Conservation (phyloP, 2,888 invertebrate species). For the Heteromurus nitidus region DNA sequence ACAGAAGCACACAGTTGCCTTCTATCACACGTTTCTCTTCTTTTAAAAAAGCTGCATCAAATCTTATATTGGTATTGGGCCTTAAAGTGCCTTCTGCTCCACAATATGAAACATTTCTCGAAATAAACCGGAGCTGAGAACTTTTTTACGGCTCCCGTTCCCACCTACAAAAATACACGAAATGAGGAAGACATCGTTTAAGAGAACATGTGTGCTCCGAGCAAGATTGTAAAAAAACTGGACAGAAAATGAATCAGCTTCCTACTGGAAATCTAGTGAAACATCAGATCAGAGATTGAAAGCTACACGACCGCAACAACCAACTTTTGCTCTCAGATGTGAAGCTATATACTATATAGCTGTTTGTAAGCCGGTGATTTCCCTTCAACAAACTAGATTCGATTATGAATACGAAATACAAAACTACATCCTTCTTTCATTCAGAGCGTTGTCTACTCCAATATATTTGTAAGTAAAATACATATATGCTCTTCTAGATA, state of each 20-base stretch:
- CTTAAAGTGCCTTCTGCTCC: conserved; percentile 13
- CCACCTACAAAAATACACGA: not conserved
- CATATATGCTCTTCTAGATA: conserved; percentile 1
- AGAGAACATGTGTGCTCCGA: conserved; percentile 46
- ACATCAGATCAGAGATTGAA: conserved; percentile 33
- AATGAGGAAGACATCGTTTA: conserved; percentile 26
- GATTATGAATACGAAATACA: conserved; percentile 10
- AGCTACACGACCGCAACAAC: not conserved
- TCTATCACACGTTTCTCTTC: conserved; percentile 10
- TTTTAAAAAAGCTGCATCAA: not conserved
- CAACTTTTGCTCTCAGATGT: not conserved
- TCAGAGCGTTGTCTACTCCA: conserved; percentile 8
- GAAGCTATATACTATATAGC: not conserved
- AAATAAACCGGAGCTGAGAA: conserved; percentile 4
- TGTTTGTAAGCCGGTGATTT: not conserved
- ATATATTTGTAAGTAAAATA: not conserved
- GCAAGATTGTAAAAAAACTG: not conserved
- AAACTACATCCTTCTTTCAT: conserved; percentile 51
- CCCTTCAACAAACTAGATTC: too few species aligned
- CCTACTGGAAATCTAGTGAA: conserved; percentile 40
- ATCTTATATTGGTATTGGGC: not conserved
- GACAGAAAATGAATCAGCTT: not conserved
- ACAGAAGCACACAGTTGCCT: conserved; percentile 49
- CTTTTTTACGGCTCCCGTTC: conserved; percentile 19
- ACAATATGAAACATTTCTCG: conserved; percentile 27